Conservation (phyloP, 2,797 vertebrate genomes). For the Falco concolor region DNA sequence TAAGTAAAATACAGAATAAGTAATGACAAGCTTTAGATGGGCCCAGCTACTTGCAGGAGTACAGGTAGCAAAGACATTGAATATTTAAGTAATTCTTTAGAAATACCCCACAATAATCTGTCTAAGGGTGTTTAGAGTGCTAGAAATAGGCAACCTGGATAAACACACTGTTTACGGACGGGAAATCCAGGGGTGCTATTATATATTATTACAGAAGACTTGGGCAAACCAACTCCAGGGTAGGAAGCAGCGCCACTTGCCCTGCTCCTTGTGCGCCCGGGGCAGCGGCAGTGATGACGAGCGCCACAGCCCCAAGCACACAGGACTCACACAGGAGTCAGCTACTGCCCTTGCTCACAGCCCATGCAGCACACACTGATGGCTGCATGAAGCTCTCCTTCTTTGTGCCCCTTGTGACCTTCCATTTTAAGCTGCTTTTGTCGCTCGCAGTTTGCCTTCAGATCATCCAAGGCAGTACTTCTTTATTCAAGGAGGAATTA, state of each 20-base stretch:
- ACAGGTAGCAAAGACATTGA: not conserved
- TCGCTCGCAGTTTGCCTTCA: not conserved
- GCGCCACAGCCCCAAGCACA: fast-evolving
- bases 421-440: not conserved
- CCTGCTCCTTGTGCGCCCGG: not conserved
- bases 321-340: not conserved
- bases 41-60: not conserved
- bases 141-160: not conserved
- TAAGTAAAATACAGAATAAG: not conserved
- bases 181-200: not conserved
- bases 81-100: not conserved
- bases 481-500: not conserved
- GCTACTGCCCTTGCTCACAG: not conserved
- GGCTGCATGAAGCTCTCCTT: not conserved
- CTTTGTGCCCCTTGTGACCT: not conserved
- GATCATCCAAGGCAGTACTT: not conserved
- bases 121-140: not conserved
- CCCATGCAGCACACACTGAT: fast-evolving
- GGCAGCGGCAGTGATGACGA: not conserved
- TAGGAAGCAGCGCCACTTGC: not conserved
- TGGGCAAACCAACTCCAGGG: not conserved
- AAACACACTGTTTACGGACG: not conserved
- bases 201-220: not conserved
- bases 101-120: not conserved
- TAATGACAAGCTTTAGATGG: not conserved